These are phyloP conservation scores for Carapus acus DNA, from an alignment of 2,797 vertebrate species.

Conservation along the genomic window DNA sequence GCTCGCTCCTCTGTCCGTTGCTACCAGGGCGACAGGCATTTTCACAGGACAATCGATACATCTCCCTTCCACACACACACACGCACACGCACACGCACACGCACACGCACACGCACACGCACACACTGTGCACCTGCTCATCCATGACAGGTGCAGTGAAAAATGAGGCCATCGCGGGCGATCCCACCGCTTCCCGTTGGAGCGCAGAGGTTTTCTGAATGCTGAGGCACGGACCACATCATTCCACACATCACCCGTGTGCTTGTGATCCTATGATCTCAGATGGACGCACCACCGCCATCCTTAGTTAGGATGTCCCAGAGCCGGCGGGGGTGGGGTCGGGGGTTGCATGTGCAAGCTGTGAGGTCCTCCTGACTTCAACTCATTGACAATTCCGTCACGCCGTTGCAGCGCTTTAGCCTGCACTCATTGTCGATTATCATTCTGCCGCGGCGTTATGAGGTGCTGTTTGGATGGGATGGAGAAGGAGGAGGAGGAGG, in stretches of 20 bases:
- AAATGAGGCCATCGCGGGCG: conserved; percentile 22
- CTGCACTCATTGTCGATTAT: conserved; percentile 42
- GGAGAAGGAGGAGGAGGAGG: conserved; percentile 24
- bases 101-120: conserved; percentile 3
- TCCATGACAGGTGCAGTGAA: background rate
- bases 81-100: background rate
- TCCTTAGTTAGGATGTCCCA: background rate
- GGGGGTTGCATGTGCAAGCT: background rate
- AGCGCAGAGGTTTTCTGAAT: conserved; percentile 5
- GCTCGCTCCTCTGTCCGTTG: conserved; percentile 24
- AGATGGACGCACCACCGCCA: too few species aligned
- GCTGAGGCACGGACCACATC: background rate
- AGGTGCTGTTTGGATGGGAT: conserved; percentile 32
- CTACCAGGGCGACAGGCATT: conserved; percentile 4
- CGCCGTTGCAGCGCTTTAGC: conserved; percentile 13
- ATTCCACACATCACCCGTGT: background rate
- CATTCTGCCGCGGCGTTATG: conserved; percentile 24
- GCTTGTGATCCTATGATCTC: too few species aligned
- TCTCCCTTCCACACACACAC: conserved; percentile 4
- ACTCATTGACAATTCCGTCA: conserved; percentile 51
- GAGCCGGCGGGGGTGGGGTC: background rate
- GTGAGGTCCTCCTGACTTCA: conserved; percentile 7
- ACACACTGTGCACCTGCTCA: background rate
- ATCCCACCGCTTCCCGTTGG: background rate
- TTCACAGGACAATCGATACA: conserved; percentile 21